Conservation (phyloP, 1,140 invertebrate genomes). For the Drosophila setifemur region DNA sequence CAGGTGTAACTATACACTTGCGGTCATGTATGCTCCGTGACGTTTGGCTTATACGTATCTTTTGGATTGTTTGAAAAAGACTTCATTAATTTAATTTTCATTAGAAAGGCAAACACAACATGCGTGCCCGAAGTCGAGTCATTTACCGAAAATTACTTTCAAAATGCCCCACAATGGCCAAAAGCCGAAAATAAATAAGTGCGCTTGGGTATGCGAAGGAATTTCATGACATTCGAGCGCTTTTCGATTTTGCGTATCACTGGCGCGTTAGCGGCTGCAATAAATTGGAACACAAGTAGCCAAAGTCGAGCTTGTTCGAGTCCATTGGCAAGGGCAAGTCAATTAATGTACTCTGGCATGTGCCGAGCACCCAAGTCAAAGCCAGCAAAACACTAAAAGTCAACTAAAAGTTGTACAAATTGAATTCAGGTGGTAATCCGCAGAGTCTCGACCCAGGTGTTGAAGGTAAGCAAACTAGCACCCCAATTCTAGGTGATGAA, state of each 20-base stretch:
- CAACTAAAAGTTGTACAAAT: neutral
- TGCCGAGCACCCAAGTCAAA: slow-evolving; percentile 16
- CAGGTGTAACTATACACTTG: neutral
- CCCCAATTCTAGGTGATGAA: neutral
- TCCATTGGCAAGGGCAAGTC: slow-evolving; percentile 46
- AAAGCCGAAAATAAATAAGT: neutral
- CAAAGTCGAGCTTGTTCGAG: slow-evolving; percentile 37
- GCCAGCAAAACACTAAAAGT: neutral
- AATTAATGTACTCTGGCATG: slow-evolving; percentile 29
- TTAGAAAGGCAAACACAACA: slow-evolving; percentile 36
- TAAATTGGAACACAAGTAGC: slow-evolving; percentile 48
- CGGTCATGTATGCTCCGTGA: neutral
- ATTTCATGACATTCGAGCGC: slow-evolving; percentile 30
- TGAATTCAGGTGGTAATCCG: neutral
- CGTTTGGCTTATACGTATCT: neutral
- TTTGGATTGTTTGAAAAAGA: slow-evolving; percentile 3
- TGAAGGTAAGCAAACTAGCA: neutral
- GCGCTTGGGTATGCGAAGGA: slow-evolving; percentile 1
- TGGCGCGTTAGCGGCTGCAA: slow-evolving; percentile 31
- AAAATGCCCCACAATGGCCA: slow-evolving; percentile 20
- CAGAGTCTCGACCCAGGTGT: neutral
- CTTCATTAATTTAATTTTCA: slow-evolving; percentile 45
- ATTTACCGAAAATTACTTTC: slow-evolving; percentile 41
- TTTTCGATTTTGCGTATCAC: slow-evolving; percentile 26
- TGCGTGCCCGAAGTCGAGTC: slow-evolving; percentile 13